These are phyloP conservation scores for Chirona hameri DNA, from an alignment of 2,888 invertebrate species.

Conservation along the genomic window DNA sequence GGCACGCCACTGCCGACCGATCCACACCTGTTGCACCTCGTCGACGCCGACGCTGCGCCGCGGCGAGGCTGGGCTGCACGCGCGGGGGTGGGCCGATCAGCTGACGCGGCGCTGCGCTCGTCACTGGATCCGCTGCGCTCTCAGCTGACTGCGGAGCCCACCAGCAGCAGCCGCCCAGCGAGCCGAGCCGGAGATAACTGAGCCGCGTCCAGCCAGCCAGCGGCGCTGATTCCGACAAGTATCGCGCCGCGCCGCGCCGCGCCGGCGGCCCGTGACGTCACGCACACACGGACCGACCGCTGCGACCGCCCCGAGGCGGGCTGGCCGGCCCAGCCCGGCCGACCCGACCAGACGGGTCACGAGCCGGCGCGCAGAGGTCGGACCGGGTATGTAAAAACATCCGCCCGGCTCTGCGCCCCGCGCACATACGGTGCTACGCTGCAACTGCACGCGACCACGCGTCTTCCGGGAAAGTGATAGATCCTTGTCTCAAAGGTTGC, in stretches of 20 bases:
- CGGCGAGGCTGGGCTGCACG: not conserved
- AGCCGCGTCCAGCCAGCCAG: not conserved
- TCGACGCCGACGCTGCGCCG: not conserved
- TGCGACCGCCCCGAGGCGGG: no score
- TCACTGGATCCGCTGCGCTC: not conserved
- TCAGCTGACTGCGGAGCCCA: not conserved
- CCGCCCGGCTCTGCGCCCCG: no score
- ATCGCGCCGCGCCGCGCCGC: not conserved
- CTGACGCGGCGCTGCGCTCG: not conserved
- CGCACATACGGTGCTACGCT: no score
- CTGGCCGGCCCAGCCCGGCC: no score
- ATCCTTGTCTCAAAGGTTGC: no score
- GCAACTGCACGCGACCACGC: no score
- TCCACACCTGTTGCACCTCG: not conserved
- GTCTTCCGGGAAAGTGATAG: no score
- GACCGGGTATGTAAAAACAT: no score
- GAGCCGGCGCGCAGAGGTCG: no score
- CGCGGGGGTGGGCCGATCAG: no score
- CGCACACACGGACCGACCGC: not conserved
- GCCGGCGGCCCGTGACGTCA: not conserved
- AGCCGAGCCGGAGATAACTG: not conserved
- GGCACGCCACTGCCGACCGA: not conserved
- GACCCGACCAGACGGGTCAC: no score
- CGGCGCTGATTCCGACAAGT: conserved; percentile 4
- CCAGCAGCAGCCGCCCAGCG: not conserved